Evolutionary conservation across 2,797 vertebrate genomes (phyloP).

Genomic region (Rhyacichthys aspro): DNA sequence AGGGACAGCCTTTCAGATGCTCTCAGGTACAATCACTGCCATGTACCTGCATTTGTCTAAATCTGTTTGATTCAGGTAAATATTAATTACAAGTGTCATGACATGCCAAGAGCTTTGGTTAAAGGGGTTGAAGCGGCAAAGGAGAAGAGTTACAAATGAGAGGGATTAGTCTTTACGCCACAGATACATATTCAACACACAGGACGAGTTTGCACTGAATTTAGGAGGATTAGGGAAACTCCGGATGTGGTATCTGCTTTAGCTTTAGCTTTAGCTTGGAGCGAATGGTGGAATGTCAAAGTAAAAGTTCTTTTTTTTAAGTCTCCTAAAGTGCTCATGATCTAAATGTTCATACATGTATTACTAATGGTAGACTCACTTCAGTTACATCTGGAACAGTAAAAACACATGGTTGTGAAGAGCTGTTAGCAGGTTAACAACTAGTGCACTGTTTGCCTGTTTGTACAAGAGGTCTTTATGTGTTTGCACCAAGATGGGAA

Average conservation of each 20-base stretch:
- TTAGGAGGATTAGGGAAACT: slow-evolving; percentile 12
- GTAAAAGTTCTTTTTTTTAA: too few relatives aligned
- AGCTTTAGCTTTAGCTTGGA: not conserved
- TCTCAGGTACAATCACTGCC: slow-evolving; percentile 10
- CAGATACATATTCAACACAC: slow-evolving; percentile 1
- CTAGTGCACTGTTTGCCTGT: too few relatives aligned
- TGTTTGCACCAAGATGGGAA: too few relatives aligned
- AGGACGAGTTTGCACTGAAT: not conserved
- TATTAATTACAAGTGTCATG: slow-evolving; percentile 14
- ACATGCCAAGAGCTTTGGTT: not conserved
- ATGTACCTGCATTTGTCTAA: not conserved
- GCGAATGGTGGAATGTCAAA: too few relatives aligned
- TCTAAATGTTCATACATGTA: too few relatives aligned
- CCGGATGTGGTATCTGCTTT: not conserved
- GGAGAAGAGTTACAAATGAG: slow-evolving; percentile 35
- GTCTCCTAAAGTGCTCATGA: too few relatives aligned
- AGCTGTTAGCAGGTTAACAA: too few relatives aligned
- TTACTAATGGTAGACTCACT: too few relatives aligned
- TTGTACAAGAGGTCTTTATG: too few relatives aligned
- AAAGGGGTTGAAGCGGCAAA: slow-evolving; percentile 1
- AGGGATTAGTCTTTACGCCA: not conserved
- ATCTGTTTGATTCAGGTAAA: slow-evolving; percentile 16
- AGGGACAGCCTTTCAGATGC: too few relatives aligned
- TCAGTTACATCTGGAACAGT: too few relatives aligned
- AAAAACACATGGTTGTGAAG: too few relatives aligned